Conservation (phyloP, 2,888 invertebrate species). For the Gandaritis pyraliata region DNA sequence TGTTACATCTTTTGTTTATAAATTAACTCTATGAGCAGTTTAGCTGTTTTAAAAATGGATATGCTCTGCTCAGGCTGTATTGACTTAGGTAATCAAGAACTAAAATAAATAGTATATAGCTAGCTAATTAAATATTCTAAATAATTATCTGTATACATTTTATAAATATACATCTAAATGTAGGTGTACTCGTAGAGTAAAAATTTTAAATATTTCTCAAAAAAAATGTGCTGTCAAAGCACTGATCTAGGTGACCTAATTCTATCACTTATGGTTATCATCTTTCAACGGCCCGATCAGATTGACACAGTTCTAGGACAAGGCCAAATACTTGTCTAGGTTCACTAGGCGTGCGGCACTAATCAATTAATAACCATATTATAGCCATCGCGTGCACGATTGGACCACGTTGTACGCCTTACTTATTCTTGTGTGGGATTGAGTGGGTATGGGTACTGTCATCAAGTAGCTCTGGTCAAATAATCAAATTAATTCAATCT, state of each 20-base stretch:
- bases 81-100: too few species aligned
- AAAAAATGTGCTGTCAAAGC: too few species aligned
- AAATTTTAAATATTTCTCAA: too few species aligned
- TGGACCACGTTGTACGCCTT: conserved; percentile 45
- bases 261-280: conserved; percentile 1
- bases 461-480: neutral
- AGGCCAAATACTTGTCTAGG: conserved; percentile 39
- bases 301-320: conserved; percentile 22
- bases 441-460: neutral
- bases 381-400: conserved; percentile 53
- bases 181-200: too few species aligned
- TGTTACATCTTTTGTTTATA: neutral
- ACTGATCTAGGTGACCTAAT: conserved; percentile 1
- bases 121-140: too few species aligned
- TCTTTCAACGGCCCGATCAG: conserved; percentile 13
- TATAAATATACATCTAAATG: too few species aligned
- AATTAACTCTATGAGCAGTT: too few species aligned
- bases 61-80: too few species aligned
- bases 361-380: conserved; percentile 73
- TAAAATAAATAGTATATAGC: too few species aligned
- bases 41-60: too few species aligned
- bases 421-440: conserved; percentile 4
- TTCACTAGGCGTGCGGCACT: conserved; percentile 59
- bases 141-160: too few species aligned
- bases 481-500: neutral